Base-by-base conservation (phyloP, 1,140 invertebrate species). In the Lepidurus packardi region DNA sequence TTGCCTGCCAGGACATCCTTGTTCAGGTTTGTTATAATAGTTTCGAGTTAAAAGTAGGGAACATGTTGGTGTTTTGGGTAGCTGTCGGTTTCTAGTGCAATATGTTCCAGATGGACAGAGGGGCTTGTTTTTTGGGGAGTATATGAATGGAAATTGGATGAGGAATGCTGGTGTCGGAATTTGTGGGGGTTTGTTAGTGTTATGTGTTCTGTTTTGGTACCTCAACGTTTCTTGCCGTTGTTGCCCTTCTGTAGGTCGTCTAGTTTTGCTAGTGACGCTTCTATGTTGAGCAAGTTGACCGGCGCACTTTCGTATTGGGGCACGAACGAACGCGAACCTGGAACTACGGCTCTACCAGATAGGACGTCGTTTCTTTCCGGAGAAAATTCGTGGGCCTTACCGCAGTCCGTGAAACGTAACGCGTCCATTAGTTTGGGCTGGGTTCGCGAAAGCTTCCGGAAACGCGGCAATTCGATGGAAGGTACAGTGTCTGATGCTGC, bases 221-320 rank as follows among this genome's bases (percentile, higher is more conserved):
- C 42, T 65, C 77, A 80, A 42, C 77, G 79, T 21, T 77, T 81
- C n/a, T 80, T 79, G 10, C 79, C 78, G 79, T 82, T 77, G 65
- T 76, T 78, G 77, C 74, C 79, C 24, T 21, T 74, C 82, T 84
- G 88, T 10, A 86, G 90, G 76, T 91, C 90, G 3, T 90, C 92
- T 81, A 92, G 90, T 83, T 92, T 92, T 83, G 92, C 90, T 0
- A 91, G 89, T 25, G 92, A 93, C 84, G 90, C 91, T 7, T 89
- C 91, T 82, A 90, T 93, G 45, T 85, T 93, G 79, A 89, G 89
- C 79, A 92, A 92, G 81, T 83, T 92, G 47, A 89, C 53, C 13
- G 78, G 73, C 78, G 78, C 21, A 78, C 79, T 43, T 41, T 77
- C 13, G 65, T 73, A n/a, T 78, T 79, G 34, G 78, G 79, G 21